phyloP scores from a whole-genome alignment of 2,113 vertebrate genomes.

The Hystrix cristata region DNA sequence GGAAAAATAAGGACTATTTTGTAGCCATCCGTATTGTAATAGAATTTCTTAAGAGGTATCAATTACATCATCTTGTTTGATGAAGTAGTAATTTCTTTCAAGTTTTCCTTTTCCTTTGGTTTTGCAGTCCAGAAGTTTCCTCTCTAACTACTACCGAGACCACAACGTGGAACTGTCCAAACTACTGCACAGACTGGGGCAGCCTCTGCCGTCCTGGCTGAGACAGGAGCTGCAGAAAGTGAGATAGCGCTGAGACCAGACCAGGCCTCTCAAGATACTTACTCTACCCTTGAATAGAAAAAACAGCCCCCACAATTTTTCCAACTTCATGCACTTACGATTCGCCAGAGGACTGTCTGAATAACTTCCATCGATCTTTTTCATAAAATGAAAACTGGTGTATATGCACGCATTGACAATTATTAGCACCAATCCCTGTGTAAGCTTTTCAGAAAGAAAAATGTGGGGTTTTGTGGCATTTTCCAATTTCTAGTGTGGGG shows the following conservation, averaged over 20 bases:
- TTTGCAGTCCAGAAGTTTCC: slow-evolving; percentile 94
- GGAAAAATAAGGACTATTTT: neutral
- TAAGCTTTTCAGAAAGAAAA: slow-evolving; percentile 68
- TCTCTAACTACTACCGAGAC: slow-evolving; percentile 97
- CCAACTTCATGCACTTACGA: slow-evolving; percentile 77
- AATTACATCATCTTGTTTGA: neutral
- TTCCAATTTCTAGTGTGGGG: slow-evolving; percentile 34
- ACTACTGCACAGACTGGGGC: slow-evolving; percentile 96
- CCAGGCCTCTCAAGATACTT: neutral
- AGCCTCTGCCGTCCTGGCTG: slow-evolving; percentile 97
- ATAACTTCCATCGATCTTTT: slow-evolving; percentile 66
- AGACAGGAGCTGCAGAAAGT: slow-evolving; percentile 99
- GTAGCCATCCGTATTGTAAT: too few relatives aligned
- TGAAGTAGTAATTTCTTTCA: neutral
- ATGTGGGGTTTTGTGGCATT: slow-evolving; percentile 50
- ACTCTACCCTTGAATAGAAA: slow-evolving; percentile 46
- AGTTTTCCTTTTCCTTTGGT: neutral
- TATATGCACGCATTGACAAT: slow-evolving; percentile 65
- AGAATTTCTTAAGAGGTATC: neutral
- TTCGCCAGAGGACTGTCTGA: slow-evolving; percentile 79
- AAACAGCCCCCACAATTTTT: slow-evolving; percentile 12
- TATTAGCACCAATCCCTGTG: slow-evolving; percentile 65
- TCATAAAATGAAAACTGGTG: neutral
- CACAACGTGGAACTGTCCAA: slow-evolving; percentile 98
- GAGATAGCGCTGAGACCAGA: slow-evolving; percentile 87